Conservation (phyloP, 1,140 invertebrate species). For the Sycobia sp. region DNA sequence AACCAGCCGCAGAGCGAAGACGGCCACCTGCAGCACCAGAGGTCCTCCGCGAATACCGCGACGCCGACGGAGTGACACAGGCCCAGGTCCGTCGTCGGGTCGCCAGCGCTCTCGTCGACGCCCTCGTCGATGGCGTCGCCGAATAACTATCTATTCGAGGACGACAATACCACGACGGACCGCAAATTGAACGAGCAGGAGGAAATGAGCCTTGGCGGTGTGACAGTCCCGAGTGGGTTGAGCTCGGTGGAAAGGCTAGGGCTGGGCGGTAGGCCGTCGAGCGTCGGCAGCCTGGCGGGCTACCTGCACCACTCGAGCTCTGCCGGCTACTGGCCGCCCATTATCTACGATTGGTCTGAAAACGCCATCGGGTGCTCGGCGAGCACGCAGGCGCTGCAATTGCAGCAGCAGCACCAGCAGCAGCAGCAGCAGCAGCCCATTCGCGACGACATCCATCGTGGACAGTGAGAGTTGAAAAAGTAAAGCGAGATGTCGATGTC, state of each 20-base stretch:
- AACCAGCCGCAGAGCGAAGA: conserved; percentile 32
- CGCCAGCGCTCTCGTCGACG: conserved; percentile 57
- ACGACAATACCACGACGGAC: conserved; percentile 50
- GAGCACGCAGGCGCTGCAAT: conserved; percentile 50
- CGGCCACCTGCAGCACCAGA: conserved; percentile 36
- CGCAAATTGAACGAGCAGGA: conserved; percentile 44
- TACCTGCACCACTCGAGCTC: conserved; percentile 57
- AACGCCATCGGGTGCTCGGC: conserved; percentile 48
- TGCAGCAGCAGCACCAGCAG: conserved; percentile 52
- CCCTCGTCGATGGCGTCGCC: conserved; percentile 57
- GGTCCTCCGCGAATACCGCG: neutral
- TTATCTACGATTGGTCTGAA: conserved; percentile 59
- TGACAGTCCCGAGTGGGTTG: conserved; percentile 5
- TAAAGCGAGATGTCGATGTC: neutral
- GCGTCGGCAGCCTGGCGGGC: conserved; percentile 47
- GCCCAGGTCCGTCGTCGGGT: conserved; percentile 56
- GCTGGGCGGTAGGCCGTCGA: conserved; percentile 34
- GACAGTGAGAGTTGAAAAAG: conserved; percentile 1
- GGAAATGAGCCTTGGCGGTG: conserved; percentile 20
- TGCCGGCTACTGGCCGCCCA: conserved; percentile 54
- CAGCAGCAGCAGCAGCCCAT: conserved; percentile 43
- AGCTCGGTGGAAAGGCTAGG: conserved; percentile 28
- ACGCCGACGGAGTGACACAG: conserved; percentile 56
- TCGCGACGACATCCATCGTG: conserved; percentile 7
- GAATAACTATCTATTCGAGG: conserved; percentile 55